Conservation (phyloP, 2,113 vertebrate species). For the Oxyruncus cristatus region DNA sequence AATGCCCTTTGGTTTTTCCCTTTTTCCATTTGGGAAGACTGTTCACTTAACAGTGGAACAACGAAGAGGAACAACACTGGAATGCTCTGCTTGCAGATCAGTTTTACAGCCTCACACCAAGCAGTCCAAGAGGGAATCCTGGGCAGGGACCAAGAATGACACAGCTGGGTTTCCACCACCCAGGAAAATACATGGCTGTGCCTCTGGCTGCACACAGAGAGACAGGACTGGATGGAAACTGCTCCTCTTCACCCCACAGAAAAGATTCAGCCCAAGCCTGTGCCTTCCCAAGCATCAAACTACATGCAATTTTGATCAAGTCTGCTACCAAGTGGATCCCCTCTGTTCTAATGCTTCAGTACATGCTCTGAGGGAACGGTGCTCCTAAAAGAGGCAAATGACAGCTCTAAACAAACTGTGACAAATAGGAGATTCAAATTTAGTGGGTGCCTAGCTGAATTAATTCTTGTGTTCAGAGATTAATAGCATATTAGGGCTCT, state of each 20-base stretch:
- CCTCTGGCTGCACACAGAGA: accelerated
- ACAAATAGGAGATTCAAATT: background rate
- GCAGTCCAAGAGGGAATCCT: background rate
- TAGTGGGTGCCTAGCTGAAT: background rate
- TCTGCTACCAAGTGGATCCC: accelerated
- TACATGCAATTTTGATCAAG: background rate
- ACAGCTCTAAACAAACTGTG: background rate
- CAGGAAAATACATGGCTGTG: background rate
- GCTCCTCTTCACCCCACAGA: background rate
- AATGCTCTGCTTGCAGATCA: background rate
- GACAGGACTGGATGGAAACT: background rate
- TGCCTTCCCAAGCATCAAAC: background rate
- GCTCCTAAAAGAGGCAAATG: background rate
- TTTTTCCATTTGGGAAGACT: background rate
- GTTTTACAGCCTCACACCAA: background rate
- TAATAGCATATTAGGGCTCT: background rate
- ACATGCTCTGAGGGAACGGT: background rate
- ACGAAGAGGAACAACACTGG: background rate
- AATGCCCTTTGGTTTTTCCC: background rate
- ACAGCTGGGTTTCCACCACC: background rate
- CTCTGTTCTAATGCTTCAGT: background rate
- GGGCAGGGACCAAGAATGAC: background rate
- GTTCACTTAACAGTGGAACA: background rate
- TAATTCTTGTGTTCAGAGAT: background rate
- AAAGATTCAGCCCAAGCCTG: accelerated